Conservation (phyloP, 2,113 vertebrate species). For the Sigmodon hispidus region DNA sequence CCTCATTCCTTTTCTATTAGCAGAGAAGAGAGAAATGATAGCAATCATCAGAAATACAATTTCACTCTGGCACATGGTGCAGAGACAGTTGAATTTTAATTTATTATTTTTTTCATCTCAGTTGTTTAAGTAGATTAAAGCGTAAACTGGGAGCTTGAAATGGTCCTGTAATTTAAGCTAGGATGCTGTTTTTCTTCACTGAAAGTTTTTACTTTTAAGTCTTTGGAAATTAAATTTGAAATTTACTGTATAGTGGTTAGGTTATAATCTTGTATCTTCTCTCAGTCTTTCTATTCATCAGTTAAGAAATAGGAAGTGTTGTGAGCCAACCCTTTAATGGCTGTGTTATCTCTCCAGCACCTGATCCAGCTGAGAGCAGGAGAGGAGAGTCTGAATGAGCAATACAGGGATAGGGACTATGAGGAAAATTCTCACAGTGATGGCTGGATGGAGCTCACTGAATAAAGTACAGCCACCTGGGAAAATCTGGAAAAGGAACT, state of each 20-base stretch:
- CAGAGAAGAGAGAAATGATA: not conserved
- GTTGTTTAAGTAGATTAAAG: not conserved
- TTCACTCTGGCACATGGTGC: not conserved
- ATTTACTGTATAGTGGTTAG: not conserved
- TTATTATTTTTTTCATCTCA: not conserved
- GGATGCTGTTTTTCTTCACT: not conserved
- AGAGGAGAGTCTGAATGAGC: no score
- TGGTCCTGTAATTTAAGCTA: constrained; percentile 29
- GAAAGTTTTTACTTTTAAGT: not conserved
- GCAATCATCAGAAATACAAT: not conserved
- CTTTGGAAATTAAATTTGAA: not conserved
- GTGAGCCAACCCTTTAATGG: no score
- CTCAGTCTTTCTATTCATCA: not conserved
- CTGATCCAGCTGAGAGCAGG: no score
- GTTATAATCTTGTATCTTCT: not conserved
- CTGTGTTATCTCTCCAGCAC: no score
- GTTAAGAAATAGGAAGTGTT: not conserved
- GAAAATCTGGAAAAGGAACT: no score
- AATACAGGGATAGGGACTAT: no score
- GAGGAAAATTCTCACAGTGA: no score
- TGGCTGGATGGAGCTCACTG: no score
- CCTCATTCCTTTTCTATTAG: not conserved
- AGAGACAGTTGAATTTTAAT: not conserved
- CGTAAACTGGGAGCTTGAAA: constrained; percentile 16
- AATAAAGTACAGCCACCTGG: no score